Conservation (phyloP, 2,888 invertebrate genomes). For the Neoascia interrupta region DNA sequence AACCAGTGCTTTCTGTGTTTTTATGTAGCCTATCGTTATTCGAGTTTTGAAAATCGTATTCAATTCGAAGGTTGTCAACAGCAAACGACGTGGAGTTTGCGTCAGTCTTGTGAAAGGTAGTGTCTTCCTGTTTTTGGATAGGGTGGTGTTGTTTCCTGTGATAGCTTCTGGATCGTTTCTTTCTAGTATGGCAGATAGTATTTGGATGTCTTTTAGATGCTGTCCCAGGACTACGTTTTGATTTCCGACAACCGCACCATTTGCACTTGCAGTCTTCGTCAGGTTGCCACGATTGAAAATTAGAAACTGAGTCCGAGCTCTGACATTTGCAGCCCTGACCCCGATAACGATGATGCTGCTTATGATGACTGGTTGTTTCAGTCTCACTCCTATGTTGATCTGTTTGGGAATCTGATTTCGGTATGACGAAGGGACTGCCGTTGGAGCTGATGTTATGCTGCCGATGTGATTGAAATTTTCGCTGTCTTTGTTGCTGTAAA, state of each 20-base stretch:
- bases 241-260: conserved; percentile 25
- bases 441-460: conserved; percentile 43
- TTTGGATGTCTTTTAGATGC: conserved; percentile 3
- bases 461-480: conserved; percentile 50
- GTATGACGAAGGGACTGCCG: conserved; percentile 21
- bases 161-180: conserved; percentile 9
- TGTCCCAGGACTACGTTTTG: conserved; percentile 27
- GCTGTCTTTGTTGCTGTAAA: conserved; percentile 41
- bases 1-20: background rate
- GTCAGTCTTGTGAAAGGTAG: background rate
- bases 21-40: background rate
- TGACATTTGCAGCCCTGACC: conserved; percentile 36
- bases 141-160: background rate
- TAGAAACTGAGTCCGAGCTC: conserved; percentile 36
- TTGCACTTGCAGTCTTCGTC: conserved; percentile 21
- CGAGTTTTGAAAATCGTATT: conserved; percentile 28
- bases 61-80: conserved; percentile 7
- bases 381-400: conserved; percentile 10
- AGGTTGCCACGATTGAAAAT: background rate
- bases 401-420: background rate
- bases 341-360: conserved; percentile 14
- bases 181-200: conserved; percentile 12
- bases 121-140: conserved; percentile 7
- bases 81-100: background rate
- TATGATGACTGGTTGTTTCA: conserved; percentile 4